Evolutionary conservation across 2,888 invertebrate genomes (phyloP).

Genomic region (Trachelus iudaicus): DNA sequence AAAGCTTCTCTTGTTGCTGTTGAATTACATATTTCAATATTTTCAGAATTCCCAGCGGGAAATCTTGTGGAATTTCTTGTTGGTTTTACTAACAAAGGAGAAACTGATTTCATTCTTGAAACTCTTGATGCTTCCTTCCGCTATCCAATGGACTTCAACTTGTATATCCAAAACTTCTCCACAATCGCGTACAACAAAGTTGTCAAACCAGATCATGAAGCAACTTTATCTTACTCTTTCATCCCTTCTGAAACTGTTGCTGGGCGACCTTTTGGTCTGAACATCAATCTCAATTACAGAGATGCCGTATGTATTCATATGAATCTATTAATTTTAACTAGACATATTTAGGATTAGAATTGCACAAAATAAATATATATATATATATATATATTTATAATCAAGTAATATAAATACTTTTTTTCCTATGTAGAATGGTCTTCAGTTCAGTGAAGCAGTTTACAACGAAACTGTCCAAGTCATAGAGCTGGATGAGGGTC

Average conservation of each 20-base stretch:
- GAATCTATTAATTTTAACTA: not conserved
- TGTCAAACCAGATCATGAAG: conserved; percentile 92
- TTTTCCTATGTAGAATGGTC: conserved; percentile 69
- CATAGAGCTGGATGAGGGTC: conserved; percentile 94
- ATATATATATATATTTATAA: conserved; percentile 3
- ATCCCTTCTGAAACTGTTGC: conserved; percentile 96
- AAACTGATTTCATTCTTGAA: conserved; percentile 90
- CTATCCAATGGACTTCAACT: conserved; percentile 98
- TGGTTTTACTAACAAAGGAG: conserved; percentile 95
- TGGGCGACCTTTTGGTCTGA: conserved; percentile 95
- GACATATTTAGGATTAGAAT: conserved; percentile 2
- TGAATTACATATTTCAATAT: not conserved
- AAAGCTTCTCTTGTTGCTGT: not conserved
- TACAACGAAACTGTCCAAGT: conserved; percentile 98
- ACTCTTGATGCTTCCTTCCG: conserved; percentile 97
- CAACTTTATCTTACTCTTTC: conserved; percentile 95
- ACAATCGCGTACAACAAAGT: conserved; percentile 87
- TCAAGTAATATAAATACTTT: conserved; percentile 8
- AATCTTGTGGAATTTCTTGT: conserved; percentile 94
- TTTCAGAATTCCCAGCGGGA: conserved; percentile 89
- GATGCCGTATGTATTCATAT: conserved; percentile 69
- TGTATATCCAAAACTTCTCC: conserved; percentile 98
- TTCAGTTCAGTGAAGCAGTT: conserved; percentile 84
- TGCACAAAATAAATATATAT: conserved; percentile 5
- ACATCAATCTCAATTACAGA: conserved; percentile 91